Percentiles rank a stretch among this genome's conserved stretches.
These are phyloP conservation scores for Oppia nitens DNA, from an alignment of 1,140 invertebrate species.

Conservation along the genomic window DNA sequence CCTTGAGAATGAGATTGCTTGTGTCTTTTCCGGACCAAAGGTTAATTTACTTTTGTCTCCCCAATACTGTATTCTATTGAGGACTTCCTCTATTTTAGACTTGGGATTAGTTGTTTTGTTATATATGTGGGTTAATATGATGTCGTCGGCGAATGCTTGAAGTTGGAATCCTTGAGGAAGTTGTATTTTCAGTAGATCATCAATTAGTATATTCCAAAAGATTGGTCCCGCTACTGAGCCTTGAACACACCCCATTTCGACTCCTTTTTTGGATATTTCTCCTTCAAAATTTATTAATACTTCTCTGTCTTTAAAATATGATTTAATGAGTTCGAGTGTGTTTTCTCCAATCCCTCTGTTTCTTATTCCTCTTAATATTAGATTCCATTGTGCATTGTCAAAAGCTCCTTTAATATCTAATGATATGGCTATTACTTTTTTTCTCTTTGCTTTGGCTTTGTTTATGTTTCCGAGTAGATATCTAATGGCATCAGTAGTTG, in stretches of 20 bases:
- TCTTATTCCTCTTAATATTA: background rate
- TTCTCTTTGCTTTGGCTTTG: background rate
- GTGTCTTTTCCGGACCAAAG: background rate
- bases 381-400: conserved; percentile 4
- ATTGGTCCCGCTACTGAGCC: conserved; percentile 13
- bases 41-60: background rate
- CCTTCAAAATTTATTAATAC: background rate
- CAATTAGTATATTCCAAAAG: conserved; percentile 15
- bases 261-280: background rate
- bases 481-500: background rate
- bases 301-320: background rate
- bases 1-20: background rate
- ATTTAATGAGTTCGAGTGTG: background rate
- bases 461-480: background rate
- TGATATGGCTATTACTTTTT: background rate
- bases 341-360: background rate
- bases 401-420: conserved; percentile 7
- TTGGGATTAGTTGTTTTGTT: no score
- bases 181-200: conserved; percentile 6
- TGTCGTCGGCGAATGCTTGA: conserved; percentile 14
- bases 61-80: background rate
- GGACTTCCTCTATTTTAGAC: background rate
- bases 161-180: conserved; percentile 9
- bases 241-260: conserved; percentile 7
- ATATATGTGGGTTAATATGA: background rate